Evolutionary conservation across 2,888 invertebrate genomes (phyloP).

Genomic region (Campoletis raptor): DNA sequence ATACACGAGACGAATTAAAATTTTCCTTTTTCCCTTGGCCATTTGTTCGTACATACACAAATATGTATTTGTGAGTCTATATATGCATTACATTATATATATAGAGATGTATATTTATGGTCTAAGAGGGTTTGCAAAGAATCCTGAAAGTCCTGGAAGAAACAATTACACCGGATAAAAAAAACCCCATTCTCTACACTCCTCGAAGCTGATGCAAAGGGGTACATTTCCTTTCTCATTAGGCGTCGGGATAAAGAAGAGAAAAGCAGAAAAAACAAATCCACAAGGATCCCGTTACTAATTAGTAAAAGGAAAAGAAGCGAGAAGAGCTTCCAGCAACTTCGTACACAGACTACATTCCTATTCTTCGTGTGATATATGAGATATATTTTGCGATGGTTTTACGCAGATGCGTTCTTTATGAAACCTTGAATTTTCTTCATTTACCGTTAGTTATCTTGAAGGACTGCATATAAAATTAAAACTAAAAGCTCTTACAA

Average conservation of each 20-base stretch:
- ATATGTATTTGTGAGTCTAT: not conserved
- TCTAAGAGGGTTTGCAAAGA: conserved; percentile 53
- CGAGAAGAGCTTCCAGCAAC: conserved; percentile 72
- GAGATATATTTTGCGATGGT: conserved; percentile 43
- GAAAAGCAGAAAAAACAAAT: conserved; percentile 68
- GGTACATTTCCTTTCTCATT: conserved; percentile 81
- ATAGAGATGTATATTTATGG: conserved; percentile 23
- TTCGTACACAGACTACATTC: conserved; percentile 29
- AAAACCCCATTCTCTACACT: conserved; percentile 71
- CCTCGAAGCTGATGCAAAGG: conserved; percentile 70
- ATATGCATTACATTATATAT: conserved; percentile 1
- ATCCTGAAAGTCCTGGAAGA: conserved; percentile 65
- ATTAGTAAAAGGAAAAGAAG: conserved; percentile 81
- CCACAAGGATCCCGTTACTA: conserved; percentile 81
- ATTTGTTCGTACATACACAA: conserved; percentile 16
- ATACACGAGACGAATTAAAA: conserved; percentile 53
- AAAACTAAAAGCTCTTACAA: not conserved
- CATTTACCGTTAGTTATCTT: not conserved
- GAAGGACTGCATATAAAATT: not conserved
- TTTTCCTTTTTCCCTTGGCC: conserved; percentile 34
- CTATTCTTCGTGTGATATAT: conserved; percentile 54
- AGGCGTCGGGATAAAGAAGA: conserved; percentile 71
- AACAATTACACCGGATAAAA: conserved; percentile 77
- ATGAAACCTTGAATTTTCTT: conserved; percentile 24
- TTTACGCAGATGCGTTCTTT: conserved; percentile 34